A percentile compares a stretch with the other conserved stretches of the same genome.
Evolutionary conservation across 1,140 invertebrate species (phyloP).

Genomic region (Drosophila sulfurigaster): DNA sequence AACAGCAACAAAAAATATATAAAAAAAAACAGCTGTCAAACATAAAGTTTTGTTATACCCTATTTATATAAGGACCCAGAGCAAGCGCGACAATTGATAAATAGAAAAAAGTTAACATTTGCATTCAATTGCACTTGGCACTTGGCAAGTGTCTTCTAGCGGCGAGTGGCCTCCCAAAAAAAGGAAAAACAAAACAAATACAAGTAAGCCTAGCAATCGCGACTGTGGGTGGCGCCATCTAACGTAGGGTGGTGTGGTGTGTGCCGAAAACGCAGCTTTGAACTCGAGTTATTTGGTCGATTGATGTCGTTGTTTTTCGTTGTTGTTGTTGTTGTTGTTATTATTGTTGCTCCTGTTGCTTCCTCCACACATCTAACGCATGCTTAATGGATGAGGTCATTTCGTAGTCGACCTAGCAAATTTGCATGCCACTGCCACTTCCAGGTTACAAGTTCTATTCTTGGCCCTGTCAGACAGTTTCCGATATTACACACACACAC

Average conservation of each 20-base stretch:
- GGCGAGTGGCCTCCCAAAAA: background rate
- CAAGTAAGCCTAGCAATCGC: no score
- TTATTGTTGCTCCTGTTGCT: constrained; percentile 40
- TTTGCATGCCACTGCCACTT: constrained; percentile 34
- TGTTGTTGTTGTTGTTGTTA: constrained; percentile 7
- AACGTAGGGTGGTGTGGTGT: background rate
- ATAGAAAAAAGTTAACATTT: background rate
- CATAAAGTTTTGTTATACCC: constrained; percentile 29
- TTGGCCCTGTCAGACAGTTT: constrained; percentile 8
- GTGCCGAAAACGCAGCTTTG: background rate
- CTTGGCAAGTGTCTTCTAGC: constrained; percentile 1
- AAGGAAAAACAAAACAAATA: no score
- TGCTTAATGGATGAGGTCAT: constrained; percentile 55
- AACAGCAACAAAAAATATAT: constrained; percentile 4
- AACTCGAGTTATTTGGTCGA: constrained; percentile 68
- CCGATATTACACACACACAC: constrained; percentile 16
- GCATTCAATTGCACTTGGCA: constrained; percentile 1
- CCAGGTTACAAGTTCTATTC: constrained; percentile 42
- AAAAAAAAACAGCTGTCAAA: constrained; percentile 41
- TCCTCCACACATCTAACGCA: constrained; percentile 44
- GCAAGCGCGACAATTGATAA: background rate
- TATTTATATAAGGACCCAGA: background rate
- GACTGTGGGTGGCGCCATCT: background rate
- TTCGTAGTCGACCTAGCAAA: constrained; percentile 44
- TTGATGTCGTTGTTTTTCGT: constrained; percentile 42